Percentiles rank a stretch among this genome's conserved stretches.
These are phyloP conservation scores for Julus scandinavius DNA, from an alignment of 2,888 invertebrate species.

Conservation along the genomic window DNA sequence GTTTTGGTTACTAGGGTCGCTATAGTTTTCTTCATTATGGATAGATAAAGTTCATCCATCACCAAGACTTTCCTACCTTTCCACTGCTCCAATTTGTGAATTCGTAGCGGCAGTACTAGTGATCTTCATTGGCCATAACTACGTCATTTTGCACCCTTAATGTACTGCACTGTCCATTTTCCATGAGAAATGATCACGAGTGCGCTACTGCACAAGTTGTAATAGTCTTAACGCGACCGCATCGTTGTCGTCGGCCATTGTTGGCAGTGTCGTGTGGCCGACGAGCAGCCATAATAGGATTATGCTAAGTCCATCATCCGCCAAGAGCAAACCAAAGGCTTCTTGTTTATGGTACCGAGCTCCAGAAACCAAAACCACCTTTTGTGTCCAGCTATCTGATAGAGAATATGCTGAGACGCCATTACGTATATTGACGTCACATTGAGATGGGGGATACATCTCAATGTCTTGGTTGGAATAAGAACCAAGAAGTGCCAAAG, in stretches of 20 bases:
- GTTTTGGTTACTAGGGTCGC: no score
- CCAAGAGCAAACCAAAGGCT: constrained; percentile 46
- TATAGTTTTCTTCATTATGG: not conserved
- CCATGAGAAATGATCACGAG: constrained; percentile 17
- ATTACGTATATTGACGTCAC: not conserved
- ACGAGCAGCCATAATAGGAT: constrained; percentile 50
- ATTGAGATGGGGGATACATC: not conserved
- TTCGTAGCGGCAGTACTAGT: not conserved
- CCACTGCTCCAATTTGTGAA: not conserved
- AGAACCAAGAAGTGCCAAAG: not conserved
- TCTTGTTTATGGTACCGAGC: constrained; percentile 49
- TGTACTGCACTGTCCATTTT: constrained; percentile 48
- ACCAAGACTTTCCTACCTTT: not conserved
- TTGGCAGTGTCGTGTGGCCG: constrained; percentile 47
- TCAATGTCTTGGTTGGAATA: not conserved
- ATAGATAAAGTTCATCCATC: not conserved
- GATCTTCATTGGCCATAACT: not conserved
- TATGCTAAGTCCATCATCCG: constrained; percentile 51
- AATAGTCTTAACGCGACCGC: constrained; percentile 52
- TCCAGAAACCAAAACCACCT: constrained; percentile 45
- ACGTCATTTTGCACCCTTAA: constrained; percentile 26
- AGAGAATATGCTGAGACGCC: not conserved
- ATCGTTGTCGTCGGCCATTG: constrained; percentile 49
- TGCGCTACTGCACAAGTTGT: constrained; percentile 38
- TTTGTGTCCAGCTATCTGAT: constrained; percentile 43